Conservation (phyloP, 1,140 invertebrate genomes). For the Drosophila bipectinata region DNA sequence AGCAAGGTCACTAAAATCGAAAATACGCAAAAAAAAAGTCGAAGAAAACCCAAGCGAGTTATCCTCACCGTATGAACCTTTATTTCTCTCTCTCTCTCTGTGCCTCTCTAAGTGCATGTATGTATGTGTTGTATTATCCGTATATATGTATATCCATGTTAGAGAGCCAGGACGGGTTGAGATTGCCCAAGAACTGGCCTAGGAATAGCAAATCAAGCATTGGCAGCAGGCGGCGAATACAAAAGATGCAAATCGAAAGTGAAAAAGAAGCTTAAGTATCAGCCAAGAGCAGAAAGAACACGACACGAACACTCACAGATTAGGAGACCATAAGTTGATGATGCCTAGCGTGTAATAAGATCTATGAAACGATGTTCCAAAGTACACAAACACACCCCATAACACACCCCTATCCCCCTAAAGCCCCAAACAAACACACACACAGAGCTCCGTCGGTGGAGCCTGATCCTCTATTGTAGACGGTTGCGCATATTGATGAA, state of each 20-base stretch:
- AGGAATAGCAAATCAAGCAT: constrained; percentile 38
- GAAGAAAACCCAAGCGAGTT: not conserved
- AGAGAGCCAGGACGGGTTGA: constrained; percentile 15
- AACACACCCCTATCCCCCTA: not conserved
- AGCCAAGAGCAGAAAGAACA: constrained; percentile 5
- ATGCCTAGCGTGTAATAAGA: constrained; percentile 24
- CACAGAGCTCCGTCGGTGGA: not conserved
- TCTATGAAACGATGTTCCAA: constrained; percentile 28
- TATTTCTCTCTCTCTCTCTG: constrained; percentile 27
- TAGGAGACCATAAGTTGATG: constrained; percentile 10
- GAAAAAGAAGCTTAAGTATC: constrained; percentile 3
- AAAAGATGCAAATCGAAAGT: constrained; percentile 4
- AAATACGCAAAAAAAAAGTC: not conserved
- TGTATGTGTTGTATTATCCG: constrained; percentile 10
- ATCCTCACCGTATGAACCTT: constrained; percentile 1
- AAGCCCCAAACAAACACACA: constrained; percentile 8
- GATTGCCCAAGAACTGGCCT: constrained; percentile 5
- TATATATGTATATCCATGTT: constrained; percentile 21
- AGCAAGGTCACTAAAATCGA: not conserved
- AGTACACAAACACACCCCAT: constrained; percentile 4
- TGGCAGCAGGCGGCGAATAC: constrained; percentile 37
- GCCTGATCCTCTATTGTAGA: constrained; percentile 9
- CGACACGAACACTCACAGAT: constrained; percentile 10
- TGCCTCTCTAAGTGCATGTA: constrained; percentile 15
- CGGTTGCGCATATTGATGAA: not conserved